Percentiles rank a stretch among this genome's conserved stretches.
phyloP scores from a whole-genome alignment of 2,888 invertebrate genomes.

The Chrysolina haemoptera region DNA sequence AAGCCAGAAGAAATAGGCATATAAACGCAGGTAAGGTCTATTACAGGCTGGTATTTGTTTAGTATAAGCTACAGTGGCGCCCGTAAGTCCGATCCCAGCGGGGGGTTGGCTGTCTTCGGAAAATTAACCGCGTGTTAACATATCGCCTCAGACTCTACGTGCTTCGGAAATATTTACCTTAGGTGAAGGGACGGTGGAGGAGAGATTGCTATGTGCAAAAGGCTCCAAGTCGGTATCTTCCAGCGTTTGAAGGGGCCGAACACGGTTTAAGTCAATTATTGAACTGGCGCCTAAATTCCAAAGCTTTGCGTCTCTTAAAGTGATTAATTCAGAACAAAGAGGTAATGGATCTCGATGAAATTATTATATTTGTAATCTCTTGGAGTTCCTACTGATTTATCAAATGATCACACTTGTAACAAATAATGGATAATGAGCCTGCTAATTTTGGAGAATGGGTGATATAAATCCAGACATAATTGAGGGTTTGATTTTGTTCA shows the following conservation, averaged over 20 bases:
- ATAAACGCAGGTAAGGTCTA: slow-evolving; percentile 63
- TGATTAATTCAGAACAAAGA: slow-evolving; percentile 36
- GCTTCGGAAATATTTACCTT: slow-evolving; percentile 34
- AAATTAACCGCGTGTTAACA: slow-evolving; percentile 39
- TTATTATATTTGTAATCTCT: slow-evolving; percentile 29
- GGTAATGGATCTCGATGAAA: slow-evolving; percentile 18
- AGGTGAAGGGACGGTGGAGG: slow-evolving; percentile 21
- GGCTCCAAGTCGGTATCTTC: slow-evolving; percentile 33
- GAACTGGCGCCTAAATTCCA: slow-evolving; percentile 53
- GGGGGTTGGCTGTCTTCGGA: slow-evolving; percentile 50
- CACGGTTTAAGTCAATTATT: slow-evolving; percentile 45
- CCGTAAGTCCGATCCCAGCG: slow-evolving; percentile 63
- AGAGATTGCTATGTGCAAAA: slow-evolving; percentile 25
- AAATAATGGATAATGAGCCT: background rate
- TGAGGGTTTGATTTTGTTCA: no score
- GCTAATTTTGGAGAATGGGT: no score
- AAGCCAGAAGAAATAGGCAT: slow-evolving; percentile 57
- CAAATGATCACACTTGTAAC: background rate
- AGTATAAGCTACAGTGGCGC: slow-evolving; percentile 64
- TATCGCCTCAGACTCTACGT: slow-evolving; percentile 32
- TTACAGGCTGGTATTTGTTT: slow-evolving; percentile 60
- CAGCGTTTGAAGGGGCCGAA: slow-evolving; percentile 20
- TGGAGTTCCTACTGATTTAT: background rate
- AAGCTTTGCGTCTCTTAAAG: slow-evolving; percentile 35
- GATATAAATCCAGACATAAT: no score